Base-by-base conservation (phyloP, 2,888 invertebrate species). In the Pantelozetes paolii region DNA sequence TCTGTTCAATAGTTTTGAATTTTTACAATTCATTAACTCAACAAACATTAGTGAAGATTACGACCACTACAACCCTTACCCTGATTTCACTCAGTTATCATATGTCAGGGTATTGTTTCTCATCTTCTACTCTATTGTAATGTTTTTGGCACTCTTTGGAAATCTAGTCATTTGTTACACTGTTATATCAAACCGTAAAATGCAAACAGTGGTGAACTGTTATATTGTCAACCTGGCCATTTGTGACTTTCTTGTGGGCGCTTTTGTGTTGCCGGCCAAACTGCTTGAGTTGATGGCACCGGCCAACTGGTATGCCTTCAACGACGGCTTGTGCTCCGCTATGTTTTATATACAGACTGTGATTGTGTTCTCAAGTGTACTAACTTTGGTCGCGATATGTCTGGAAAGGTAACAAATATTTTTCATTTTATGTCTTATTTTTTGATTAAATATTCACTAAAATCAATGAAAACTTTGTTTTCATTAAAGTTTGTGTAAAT, bases 161-260 rank as follows among this genome's bases (percentile, higher is more conserved):
- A 84, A 84, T 77, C 77, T 81, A 15, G 77, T 84, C 72, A 83
- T 84, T 6, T 82, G 82, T 28, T 80, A 81, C 78, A 83, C 83
- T 0, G 82, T 84, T 3, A 81, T 81, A 78, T 77, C 80, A 18
- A 82, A 83, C 78, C 80, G 80, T 32, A 81, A 82, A 74, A 83
- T 84, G 83, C 83, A 83, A 76, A 83, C 83, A 0, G 82, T 82
- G 8, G 83, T 83, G 62, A 84, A 84, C 78, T 83, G 82, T 76
- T 83, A 83, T 78, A 83, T 84, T 62, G 82, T 83, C 71, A 83
- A 83, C 75, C 77, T 84, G 74, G 83, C 83, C 11, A 78, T 82
- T 6, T 82, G 82, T 50, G 84, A 84, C 78, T 80, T 83, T 50
- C 78, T 84, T 26, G 82, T 84, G 20, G 82, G 83, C 15, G 78